Evolutionary conservation across 2,113 vertebrate species (phyloP).

Genomic region (Hirundichthys speculiger): DNA sequence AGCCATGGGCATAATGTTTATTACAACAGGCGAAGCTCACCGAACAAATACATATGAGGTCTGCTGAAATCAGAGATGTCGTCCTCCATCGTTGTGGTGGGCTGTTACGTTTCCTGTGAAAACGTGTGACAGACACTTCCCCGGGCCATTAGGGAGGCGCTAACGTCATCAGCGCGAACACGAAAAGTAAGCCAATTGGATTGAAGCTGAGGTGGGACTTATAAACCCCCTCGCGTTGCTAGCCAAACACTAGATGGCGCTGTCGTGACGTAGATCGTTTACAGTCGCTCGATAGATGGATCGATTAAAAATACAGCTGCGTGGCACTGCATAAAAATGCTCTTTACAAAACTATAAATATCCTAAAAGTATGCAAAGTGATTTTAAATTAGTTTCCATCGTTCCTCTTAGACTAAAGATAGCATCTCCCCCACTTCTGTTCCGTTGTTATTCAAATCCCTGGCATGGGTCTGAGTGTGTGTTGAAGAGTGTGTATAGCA

Average conservation of each 20-base stretch:
- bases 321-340: too few species aligned
- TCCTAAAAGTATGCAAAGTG: too few species aligned
- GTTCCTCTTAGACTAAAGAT: too few species aligned
- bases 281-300: too few species aligned
- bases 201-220: not conserved
- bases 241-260: slow-evolving; percentile 54
- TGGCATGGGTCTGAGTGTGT: too few species aligned
- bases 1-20: not conserved
- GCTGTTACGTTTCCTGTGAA: slow-evolving; percentile 43
- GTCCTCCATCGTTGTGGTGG: slow-evolving; percentile 79
- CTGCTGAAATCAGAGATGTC: slow-evolving; percentile 72
- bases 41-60: slow-evolving; percentile 84
- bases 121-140: slow-evolving; percentile 31
- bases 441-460: too few species aligned
- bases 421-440: too few species aligned
- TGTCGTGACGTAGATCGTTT: slow-evolving; percentile 5
- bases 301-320: too few species aligned
- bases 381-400: too few species aligned
- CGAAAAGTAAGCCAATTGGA: slow-evolving; percentile 45
- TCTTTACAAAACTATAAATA: too few species aligned
- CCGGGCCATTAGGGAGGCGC: slow-evolving; percentile 45
- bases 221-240: rapidly evolving
- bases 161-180: not conserved
- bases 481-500: too few species aligned
- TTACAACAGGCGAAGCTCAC: slow-evolving; percentile 66